Conservation (phyloP, 2,797 vertebrate species). For the Platalea minor region DNA sequence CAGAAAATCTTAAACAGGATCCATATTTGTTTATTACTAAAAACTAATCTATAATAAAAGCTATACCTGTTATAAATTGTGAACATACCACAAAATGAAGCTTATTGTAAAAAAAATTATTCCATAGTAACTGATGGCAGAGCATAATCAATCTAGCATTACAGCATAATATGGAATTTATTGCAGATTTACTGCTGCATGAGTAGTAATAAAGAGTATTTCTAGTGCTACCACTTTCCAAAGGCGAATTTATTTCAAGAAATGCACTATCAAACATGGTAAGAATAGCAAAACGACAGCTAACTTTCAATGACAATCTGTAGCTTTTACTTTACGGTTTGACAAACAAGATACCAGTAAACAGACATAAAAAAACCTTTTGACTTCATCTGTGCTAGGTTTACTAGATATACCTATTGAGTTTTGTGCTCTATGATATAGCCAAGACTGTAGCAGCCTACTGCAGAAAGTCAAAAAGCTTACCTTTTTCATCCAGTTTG, state of each 20-base stretch:
- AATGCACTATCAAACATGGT: not conserved
- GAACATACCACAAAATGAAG: not conserved
- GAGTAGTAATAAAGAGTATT: not conserved
- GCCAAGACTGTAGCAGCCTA: not conserved
- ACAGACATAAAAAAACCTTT: not conserved
- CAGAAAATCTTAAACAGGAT: not conserved
- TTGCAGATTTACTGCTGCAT: not conserved
- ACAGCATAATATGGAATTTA: not conserved
- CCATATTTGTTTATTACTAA: not conserved
- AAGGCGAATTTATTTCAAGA: not conserved
- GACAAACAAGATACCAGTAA: not conserved
- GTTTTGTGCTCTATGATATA: not conserved
- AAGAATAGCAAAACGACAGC: not conserved
- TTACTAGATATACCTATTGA: not conserved
- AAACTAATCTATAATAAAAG: not conserved
- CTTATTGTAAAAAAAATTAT: not conserved
- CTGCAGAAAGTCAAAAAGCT: not conserved
- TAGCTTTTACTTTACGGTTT: not conserved
- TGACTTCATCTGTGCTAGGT: not conserved
- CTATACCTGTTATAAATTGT: not conserved
- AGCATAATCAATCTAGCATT: not conserved
- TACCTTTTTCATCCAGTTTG: conserved; percentile 97
- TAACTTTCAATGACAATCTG: not conserved
- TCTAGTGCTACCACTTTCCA: not conserved
- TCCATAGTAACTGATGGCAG: not conserved